Evolutionary conservation across 2,113 vertebrate genomes (phyloP).

Genomic region (Pygoscelis adeliae): DNA sequence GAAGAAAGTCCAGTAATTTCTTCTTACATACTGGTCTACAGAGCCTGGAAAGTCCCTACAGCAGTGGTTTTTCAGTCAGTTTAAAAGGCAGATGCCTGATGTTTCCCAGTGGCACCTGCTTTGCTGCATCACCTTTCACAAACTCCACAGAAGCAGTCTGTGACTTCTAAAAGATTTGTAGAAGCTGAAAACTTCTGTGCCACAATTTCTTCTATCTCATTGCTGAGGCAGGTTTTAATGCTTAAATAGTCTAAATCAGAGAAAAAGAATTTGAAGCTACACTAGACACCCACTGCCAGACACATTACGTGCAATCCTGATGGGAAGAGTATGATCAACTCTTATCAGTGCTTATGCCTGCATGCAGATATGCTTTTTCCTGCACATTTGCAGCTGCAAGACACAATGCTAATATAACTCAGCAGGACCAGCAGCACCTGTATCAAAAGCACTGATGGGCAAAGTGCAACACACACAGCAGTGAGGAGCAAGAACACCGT

Average conservation of each 20-base stretch:
- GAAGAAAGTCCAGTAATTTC: neutral
- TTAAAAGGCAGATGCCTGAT: neutral
- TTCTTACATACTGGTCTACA: neutral
- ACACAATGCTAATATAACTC: accelerated
- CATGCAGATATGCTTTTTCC: neutral
- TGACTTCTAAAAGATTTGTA: neutral
- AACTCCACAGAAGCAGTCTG: neutral
- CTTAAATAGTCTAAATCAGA: neutral
- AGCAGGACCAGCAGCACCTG: neutral
- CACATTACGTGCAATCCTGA: accelerated
- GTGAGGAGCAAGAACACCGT: accelerated
- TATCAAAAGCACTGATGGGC: neutral
- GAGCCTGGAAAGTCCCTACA: neutral
- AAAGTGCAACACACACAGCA: accelerated
- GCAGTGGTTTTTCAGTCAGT: neutral
- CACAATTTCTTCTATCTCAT: neutral
- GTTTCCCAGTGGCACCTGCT: neutral
- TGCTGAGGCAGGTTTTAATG: neutral
- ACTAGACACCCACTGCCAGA: neutral
- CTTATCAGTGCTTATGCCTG: neutral
- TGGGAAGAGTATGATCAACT: accelerated
- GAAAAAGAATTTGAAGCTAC: neutral
- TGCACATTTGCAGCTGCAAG: neutral
- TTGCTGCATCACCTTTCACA: neutral
- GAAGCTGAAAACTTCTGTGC: neutral